A percentile compares a stretch with the other conserved stretches of the same genome.
Evolutionary conservation across 2,113 vertebrate genomes (phyloP).

Genomic region (Heterochromis multidens): DNA sequence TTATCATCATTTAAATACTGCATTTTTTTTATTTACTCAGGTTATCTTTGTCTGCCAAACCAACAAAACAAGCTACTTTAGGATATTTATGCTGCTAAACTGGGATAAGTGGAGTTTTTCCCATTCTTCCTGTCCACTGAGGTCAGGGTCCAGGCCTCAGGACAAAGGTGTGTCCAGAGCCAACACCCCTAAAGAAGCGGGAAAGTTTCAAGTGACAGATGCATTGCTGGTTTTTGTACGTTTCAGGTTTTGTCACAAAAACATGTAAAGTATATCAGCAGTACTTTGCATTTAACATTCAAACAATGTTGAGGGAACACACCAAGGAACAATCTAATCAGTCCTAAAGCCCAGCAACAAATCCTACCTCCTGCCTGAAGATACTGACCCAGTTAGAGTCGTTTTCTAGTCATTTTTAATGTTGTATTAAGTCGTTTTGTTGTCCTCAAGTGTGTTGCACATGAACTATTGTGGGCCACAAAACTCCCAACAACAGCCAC

Average conservation of each 20-base stretch:
- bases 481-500: background rate
- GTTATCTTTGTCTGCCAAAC: background rate
- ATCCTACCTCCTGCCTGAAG: fast-evolving
- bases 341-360: background rate
- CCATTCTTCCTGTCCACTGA: background rate
- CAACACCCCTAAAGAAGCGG: background rate
- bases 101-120: background rate
- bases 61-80: too few relatives aligned
- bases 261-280: background rate
- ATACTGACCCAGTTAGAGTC: background rate
- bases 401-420: background rate
- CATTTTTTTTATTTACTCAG: background rate
- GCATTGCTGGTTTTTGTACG: background rate
- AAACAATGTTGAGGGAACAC: background rate
- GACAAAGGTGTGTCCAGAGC: background rate
- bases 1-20: background rate
- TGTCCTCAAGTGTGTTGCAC: fast-evolving
- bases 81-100: background rate
- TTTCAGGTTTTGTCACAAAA: background rate
- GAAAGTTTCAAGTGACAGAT: background rate
- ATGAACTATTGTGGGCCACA: background rate
- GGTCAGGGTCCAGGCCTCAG: background rate
- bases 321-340: background rate
- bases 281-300: background rate
- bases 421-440: background rate